Conservation (phyloP, 2,113 vertebrate species). For the Etheostoma cragini region DNA sequence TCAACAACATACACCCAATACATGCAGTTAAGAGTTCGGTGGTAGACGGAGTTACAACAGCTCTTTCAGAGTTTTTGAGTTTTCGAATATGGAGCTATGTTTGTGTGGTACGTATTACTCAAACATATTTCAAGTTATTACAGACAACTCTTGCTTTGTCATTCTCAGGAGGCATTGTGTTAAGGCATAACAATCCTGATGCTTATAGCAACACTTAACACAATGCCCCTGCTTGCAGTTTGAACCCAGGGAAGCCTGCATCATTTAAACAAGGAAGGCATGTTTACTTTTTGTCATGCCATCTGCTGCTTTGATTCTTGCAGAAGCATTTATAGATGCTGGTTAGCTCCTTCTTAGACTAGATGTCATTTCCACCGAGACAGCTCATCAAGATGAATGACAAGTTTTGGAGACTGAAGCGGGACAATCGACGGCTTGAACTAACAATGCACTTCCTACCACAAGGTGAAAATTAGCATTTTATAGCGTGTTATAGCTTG, state of each 20-base stretch:
- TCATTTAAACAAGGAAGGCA: conserved; percentile 23
- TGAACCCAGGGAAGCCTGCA: not conserved
- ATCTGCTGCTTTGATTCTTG: conserved; percentile 38
- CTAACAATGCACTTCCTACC: conserved; percentile 31
- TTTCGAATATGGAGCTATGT: not conserved
- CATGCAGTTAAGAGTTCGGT: conserved; percentile 6
- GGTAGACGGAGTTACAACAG: not conserved
- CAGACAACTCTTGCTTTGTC: not conserved
- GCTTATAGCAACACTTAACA: not conserved
- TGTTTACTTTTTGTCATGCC: conserved; percentile 37
- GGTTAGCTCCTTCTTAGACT: conserved; percentile 29
- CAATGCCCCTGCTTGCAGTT: not conserved
- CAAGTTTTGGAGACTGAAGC: conserved; percentile 23
- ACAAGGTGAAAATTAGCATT: conserved; percentile 42
- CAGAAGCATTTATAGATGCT: conserved; percentile 23
- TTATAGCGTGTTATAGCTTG: conserved; percentile 18
- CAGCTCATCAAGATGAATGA: conserved; percentile 48
- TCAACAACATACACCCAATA: not conserved
- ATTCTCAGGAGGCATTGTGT: not conserved
- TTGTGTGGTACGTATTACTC: not conserved
- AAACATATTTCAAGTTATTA: not conserved
- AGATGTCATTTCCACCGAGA: conserved; percentile 36
- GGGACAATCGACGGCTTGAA: conserved; percentile 20
- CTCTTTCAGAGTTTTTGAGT: not conserved
- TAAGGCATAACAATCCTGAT: conserved; percentile 1